Percentiles rank a stretch among this genome's conserved stretches.
These are phyloP conservation scores for Phalangium opilio DNA, from an alignment of 2,888 invertebrate species.

Conservation along the genomic window DNA sequence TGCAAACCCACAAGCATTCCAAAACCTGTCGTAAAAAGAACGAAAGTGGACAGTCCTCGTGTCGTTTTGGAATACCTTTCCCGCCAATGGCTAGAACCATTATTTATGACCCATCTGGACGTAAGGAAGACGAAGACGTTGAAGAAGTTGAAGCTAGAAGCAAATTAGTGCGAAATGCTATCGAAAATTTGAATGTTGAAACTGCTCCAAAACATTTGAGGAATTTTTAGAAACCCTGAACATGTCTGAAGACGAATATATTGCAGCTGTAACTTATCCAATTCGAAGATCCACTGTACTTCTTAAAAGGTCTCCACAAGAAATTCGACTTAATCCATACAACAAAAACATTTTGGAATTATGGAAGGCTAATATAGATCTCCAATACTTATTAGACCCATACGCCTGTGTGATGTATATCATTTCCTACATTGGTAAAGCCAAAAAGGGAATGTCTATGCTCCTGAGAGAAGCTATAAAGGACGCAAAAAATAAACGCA, in stretches of 20 bases:
- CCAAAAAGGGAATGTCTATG: too few relatives aligned
- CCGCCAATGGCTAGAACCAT: not conserved
- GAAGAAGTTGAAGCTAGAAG: slow-evolving; percentile 3
- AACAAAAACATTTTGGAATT: too few relatives aligned
- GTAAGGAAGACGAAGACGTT: not conserved
- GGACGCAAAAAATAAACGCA: too few relatives aligned
- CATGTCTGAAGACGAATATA: slow-evolving; percentile 4
- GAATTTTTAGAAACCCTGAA: not conserved
- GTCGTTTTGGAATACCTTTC: slow-evolving; percentile 5
- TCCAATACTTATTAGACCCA: too few relatives aligned
- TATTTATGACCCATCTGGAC: not conserved
- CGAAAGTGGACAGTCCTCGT: not conserved
- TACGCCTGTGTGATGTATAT: too few relatives aligned
- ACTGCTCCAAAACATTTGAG: too few relatives aligned
- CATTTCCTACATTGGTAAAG: too few relatives aligned
- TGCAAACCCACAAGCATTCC: slow-evolving; percentile 7
- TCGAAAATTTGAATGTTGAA: not conserved
- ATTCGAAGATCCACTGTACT: slow-evolving; percentile 14
- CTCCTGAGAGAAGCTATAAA: too few relatives aligned
- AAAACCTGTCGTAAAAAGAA: slow-evolving; percentile 6
- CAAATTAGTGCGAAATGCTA: slow-evolving; percentile 4
- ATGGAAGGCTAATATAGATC: too few relatives aligned
- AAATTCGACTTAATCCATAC: too few relatives aligned
- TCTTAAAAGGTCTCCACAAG: slow-evolving; percentile 17
- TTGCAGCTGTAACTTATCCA: slow-evolving; percentile 1